phyloP scores from a whole-genome alignment of 2,113 vertebrate genomes.

The Centrocercus urophasianus region DNA sequence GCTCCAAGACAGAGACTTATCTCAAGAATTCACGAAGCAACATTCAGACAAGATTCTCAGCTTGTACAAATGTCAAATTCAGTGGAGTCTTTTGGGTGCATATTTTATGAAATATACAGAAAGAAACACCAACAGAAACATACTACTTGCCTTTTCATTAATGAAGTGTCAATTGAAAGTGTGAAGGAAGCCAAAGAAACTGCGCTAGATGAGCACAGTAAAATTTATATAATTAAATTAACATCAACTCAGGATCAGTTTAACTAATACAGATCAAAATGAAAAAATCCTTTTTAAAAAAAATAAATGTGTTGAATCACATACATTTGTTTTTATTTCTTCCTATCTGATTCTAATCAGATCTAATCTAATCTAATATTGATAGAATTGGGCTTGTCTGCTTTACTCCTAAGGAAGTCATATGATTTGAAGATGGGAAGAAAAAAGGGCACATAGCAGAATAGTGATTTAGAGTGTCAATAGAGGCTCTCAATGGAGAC shows the following conservation, averaged over 20 bases:
- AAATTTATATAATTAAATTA: not conserved
- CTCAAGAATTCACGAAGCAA: not conserved
- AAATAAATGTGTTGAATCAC: not conserved
- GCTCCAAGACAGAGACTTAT: not conserved
- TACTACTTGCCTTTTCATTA: not conserved
- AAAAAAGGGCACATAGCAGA: not conserved
- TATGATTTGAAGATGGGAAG: not conserved
- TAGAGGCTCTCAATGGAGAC: not conserved
- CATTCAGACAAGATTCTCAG: not conserved
- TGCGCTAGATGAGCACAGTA: not conserved
- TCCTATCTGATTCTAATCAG: not conserved
- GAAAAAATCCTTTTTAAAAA: not conserved
- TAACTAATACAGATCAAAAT: not conserved
- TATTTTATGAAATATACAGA: not conserved
- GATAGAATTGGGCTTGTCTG: not conserved
- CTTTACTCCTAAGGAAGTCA: not conserved
- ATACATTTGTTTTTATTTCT: not conserved
- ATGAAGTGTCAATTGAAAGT: not conserved
- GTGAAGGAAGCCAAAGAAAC: not conserved
- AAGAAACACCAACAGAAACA: not conserved
- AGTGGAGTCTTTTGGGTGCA: not conserved
- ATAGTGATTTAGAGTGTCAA: not conserved
- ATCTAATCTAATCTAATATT: not conserved
- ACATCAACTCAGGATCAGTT: not conserved
- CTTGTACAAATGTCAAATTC: not conserved